These are phyloP conservation scores for Megathymus violae DNA, from an alignment of 1,140 invertebrate species.

Conservation along the genomic window DNA sequence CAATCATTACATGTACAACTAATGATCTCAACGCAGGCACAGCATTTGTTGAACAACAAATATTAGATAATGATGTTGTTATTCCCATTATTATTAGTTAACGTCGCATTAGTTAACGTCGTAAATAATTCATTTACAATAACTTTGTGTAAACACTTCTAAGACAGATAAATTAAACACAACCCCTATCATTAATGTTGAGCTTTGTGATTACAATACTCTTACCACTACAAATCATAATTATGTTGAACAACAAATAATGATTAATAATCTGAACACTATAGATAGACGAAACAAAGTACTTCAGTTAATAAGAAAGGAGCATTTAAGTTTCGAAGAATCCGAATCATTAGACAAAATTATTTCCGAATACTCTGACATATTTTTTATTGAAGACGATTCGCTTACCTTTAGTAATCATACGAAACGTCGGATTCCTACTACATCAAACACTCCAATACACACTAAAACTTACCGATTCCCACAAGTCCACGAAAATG, in stretches of 20 bases:
- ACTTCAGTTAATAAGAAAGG: slow-evolving; percentile 27
- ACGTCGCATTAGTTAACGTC: slow-evolving; percentile 35
- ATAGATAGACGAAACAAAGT: slow-evolving; percentile 7
- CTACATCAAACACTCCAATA: slow-evolving; percentile 39
- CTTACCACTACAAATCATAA: not conserved
- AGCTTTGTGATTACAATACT: not conserved
- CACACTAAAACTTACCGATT: slow-evolving; percentile 43
- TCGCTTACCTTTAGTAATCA: slow-evolving; percentile 39
- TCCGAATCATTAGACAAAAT: slow-evolving; percentile 37
- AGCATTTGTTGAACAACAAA: slow-evolving; percentile 39
- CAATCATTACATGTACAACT: slow-evolving; percentile 37
- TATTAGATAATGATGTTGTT: slow-evolving; percentile 34
- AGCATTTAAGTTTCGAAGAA: slow-evolving; percentile 40
- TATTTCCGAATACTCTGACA: slow-evolving; percentile 34
- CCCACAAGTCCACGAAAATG: slow-evolving; percentile 60
- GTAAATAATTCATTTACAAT: slow-evolving; percentile 27
- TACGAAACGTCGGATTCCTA: slow-evolving; percentile 41
- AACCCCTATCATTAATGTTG: slow-evolving; percentile 8
- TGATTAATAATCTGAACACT: slow-evolving; percentile 4
- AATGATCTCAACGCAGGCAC: slow-evolving; percentile 19
- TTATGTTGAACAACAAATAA: not conserved
- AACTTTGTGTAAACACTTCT: slow-evolving; percentile 20
- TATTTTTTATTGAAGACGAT: slow-evolving; percentile 40
- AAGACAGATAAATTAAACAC: slow-evolving; percentile 6
- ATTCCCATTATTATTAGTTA: slow-evolving; percentile 41